Evolutionary conservation across 2,113 vertebrate genomes (phyloP), one percentile per base, ranked within the genome.

Genomic region (Oreochromis spilurus): DNA sequence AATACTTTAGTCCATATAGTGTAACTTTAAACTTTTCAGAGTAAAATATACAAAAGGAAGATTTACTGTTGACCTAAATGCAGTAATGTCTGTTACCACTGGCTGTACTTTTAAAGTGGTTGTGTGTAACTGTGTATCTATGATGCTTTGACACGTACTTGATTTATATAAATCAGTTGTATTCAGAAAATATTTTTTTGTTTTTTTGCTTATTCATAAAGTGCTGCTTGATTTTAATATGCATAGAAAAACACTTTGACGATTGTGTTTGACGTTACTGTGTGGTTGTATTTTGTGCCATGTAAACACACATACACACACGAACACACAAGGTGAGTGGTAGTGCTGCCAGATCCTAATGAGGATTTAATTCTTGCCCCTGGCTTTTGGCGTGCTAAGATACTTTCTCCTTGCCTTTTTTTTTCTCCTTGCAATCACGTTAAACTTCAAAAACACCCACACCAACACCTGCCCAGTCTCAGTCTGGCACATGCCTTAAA

Each of bases 331-430:
- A 36, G 58, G 40, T 65, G 70, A 87, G 36, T 67, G 78, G 29
- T 87, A 53, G 55, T 81, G 80, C 19, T 92, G 90, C 93, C 94
- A 93, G 89, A 82, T 89, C 86, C 70, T 94, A 93, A 93, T 94
- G 94, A 94, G 90, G 79, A 89, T 93, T 93, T 94, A 92, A 93
- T 94, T 94, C 88, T 83, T 89, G 91, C 93, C 88, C 34, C 88
- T 90, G 91, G 94, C 94, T 91, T 67, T 92, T 94, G 93, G 93
- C 90, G 2, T 70, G 12, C 77, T 83, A 38, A 88, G 36, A 89
- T 21, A 17, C 57, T 83, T 79, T 89, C 57, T 82, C 50, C 75
- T 91, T 55, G 57, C 78, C 4, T 26, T 54, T 31, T 65, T 81
- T 31, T 13, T 9, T 52, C 19, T 9, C 9, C 40, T 55, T 55